Percentiles rank a stretch among this genome's conserved stretches.
Conservation (phyloP, 2,888 invertebrate species). For the Cylindroiulus punctatus region DNA sequence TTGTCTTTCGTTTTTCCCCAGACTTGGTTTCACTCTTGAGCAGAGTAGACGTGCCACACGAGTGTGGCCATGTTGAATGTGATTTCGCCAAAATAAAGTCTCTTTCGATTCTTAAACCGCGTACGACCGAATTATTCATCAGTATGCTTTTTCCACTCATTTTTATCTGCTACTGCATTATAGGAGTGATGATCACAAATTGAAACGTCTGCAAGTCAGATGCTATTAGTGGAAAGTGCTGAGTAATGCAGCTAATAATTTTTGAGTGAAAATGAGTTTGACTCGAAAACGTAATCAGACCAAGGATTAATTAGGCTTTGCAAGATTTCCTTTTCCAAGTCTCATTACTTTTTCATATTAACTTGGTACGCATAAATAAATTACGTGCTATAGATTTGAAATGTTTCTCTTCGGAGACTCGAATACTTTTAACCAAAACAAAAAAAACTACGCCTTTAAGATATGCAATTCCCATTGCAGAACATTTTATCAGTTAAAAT, state of each 20-base stretch:
- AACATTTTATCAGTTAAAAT: not conserved
- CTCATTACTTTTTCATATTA: not conserved
- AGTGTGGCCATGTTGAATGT: too few species aligned
- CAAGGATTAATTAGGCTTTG: constrained; percentile 1
- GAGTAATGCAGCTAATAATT: constrained; percentile 1
- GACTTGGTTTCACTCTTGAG: too few species aligned
- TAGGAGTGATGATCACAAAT: not conserved
- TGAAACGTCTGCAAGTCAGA: not conserved
- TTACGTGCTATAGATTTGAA: not conserved
- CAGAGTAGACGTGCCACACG: too few species aligned
- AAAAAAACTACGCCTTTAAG: not conserved
- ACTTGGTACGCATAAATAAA: not conserved
- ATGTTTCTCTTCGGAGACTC: not conserved
- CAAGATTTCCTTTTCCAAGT: constrained; percentile 4
- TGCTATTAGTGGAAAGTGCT: not conserved
- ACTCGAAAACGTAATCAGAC: not conserved
- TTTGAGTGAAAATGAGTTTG: not conserved
- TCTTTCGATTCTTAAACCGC: too few species aligned
- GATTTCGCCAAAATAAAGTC: too few species aligned
- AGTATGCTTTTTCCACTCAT: too few species aligned
- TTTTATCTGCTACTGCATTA: too few species aligned
- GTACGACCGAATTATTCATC: too few species aligned
- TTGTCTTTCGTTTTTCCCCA: too few species aligned
- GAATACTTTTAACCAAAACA: too few species aligned
- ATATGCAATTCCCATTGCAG: not conserved